Evolutionary conservation across 1,140 invertebrate species (phyloP).

Genomic region (Drosophila bocqueti): DNA sequence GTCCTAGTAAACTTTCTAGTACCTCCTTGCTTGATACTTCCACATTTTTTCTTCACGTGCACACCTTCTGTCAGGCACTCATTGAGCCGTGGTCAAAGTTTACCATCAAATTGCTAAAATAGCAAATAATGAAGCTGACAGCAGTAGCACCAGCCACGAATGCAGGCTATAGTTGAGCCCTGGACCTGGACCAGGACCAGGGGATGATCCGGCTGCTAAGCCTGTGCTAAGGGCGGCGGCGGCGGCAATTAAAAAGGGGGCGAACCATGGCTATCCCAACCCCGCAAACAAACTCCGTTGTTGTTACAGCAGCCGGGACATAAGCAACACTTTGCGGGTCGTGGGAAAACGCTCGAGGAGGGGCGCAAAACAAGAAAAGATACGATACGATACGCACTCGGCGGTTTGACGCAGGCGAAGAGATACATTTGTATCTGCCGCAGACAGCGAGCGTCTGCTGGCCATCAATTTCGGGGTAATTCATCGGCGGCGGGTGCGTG

Average conservation of each 20-base stretch:
- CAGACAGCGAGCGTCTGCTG: slow-evolving; percentile 77
- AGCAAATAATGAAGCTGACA: slow-evolving; percentile 82
- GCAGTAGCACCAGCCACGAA: slow-evolving; percentile 34
- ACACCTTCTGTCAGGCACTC: slow-evolving; percentile 44
- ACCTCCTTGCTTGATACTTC: too few relatives aligned
- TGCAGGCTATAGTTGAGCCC: not conserved
- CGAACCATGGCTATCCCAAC: slow-evolving; percentile 3
- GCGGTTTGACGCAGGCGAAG: slow-evolving; percentile 67
- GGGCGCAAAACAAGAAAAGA: slow-evolving; percentile 26
- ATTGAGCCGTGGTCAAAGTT: slow-evolving; percentile 72
- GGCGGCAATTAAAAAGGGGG: slow-evolving; percentile 77
- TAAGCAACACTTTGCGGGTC: slow-evolving; percentile 68
- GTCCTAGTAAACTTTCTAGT: too few relatives aligned
- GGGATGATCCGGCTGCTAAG: slow-evolving; percentile 79
- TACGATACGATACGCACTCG: slow-evolving; percentile 45
- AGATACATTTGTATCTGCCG: slow-evolving; percentile 79
- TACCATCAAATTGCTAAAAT: slow-evolving; percentile 83
- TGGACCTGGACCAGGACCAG: slow-evolving; percentile 13
- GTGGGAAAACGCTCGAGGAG: slow-evolving; percentile 64
- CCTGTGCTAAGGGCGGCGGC: slow-evolving; percentile 57
- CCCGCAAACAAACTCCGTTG: slow-evolving; percentile 37
- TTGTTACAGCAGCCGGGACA: slow-evolving; percentile 65
- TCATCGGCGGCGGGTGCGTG: slow-evolving; percentile 55
- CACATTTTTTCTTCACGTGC: slow-evolving; percentile 9
- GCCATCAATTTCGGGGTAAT: slow-evolving; percentile 75